Evolutionary conservation across 2,113 vertebrate species (phyloP).

Genomic region (Prunella fulvescens): DNA sequence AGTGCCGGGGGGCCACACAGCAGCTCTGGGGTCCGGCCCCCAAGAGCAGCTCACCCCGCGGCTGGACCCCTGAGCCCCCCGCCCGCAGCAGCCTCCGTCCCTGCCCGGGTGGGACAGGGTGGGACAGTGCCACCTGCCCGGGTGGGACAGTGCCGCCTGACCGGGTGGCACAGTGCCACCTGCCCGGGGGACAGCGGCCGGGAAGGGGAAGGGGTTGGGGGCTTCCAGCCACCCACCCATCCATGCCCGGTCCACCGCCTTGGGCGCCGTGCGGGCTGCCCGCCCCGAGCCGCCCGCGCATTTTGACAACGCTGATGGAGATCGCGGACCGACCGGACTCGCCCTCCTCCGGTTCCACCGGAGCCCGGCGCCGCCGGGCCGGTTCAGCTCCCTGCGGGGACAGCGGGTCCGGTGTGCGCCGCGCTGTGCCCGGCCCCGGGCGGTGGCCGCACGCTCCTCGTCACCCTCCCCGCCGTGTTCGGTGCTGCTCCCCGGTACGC

Average conservation of each 20-base stretch:
- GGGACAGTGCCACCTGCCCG: background rate
- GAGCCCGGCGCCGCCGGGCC: background rate
- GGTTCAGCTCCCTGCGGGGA: background rate
- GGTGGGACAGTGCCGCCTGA: background rate
- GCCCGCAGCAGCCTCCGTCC: background rate
- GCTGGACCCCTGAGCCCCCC: background rate
- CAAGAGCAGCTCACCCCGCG: background rate
- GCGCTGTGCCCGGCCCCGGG: background rate
- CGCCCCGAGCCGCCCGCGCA: background rate
- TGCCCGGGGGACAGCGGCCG: background rate
- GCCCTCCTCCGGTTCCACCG: background rate
- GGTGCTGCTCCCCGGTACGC: background rate
- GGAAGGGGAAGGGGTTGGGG: background rate
- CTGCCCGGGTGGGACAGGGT: background rate
- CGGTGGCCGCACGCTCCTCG: background rate
- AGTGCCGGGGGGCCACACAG: rapidly evolving
- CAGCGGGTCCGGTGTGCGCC: background rate
- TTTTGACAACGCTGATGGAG: background rate
- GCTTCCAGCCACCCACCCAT: background rate
- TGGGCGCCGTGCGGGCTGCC: background rate
- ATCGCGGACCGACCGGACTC: background rate
- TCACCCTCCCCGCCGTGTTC: background rate
- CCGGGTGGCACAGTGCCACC: background rate
- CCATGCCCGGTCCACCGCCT: rapidly evolving
- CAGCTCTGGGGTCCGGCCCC: background rate